Conservation (phyloP, 2,113 vertebrate genomes). For the Malurus alboscapulatus region DNA sequence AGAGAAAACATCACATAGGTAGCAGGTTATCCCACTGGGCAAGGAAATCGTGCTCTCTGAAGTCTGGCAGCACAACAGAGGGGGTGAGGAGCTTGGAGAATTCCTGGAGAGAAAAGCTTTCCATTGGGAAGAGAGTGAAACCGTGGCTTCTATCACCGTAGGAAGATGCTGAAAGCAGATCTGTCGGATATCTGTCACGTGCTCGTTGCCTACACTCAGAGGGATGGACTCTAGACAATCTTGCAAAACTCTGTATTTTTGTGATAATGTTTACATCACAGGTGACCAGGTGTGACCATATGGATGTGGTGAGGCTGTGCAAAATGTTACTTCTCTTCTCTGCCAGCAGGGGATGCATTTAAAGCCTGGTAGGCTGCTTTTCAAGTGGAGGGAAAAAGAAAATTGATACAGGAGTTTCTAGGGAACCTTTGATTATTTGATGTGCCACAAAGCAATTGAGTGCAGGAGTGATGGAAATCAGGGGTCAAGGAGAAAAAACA, state of each 20-base stretch:
- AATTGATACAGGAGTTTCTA: neutral
- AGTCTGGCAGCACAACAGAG: neutral
- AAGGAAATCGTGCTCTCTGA: neutral
- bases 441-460: neutral
- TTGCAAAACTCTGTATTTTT: neutral
- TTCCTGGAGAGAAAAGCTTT: neutral
- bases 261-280: neutral
- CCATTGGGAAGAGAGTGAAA: neutral
- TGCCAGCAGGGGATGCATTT: neutral
- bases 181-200: accelerated
- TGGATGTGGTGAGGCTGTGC: neutral
- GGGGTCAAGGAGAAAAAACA: neutral
- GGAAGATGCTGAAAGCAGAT: neutral
- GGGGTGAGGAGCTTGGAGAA: neutral
- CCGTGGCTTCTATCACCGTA: neutral
- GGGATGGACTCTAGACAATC: too few species aligned
- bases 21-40: neutral
- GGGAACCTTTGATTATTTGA: neutral
- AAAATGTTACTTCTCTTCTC: neutral
- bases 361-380: neutral
- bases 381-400: neutral
- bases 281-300: neutral
- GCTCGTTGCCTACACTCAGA: neutral
- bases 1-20: neutral
- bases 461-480: neutral